A percentile compares a stretch with the other conserved stretches of the same genome.
phyloP scores from a whole-genome alignment of 2,797 vertebrate genomes.

The Pelochelys cantorii region DNA sequence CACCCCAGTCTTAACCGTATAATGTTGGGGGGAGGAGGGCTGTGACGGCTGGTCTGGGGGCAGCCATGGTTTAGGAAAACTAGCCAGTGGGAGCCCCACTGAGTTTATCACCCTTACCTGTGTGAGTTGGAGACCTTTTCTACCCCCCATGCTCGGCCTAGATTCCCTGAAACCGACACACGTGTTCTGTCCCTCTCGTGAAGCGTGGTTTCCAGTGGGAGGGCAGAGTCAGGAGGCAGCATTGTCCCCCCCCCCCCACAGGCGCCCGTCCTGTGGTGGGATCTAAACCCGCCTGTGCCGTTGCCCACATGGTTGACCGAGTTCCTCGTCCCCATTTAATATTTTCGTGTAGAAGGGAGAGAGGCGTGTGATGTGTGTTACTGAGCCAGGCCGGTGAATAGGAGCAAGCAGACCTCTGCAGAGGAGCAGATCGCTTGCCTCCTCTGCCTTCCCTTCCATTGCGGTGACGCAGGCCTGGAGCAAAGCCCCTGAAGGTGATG shows the following conservation, averaged over 20 bases:
- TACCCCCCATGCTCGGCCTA: neutral
- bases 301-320: neutral
- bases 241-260: neutral
- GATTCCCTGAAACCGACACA: neutral
- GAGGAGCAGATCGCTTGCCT: rapidly evolving
- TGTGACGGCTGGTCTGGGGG: neutral
- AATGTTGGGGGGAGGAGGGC: neutral
- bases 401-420: neutral
- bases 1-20: neutral
- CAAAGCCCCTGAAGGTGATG: rapidly evolving
- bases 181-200: neutral
- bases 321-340: neutral
- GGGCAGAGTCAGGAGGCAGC: constrained; percentile 33
- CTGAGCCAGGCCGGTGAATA: rapidly evolving
- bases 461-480: rapidly evolving
- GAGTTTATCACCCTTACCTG: constrained; percentile 17
- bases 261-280: rapidly evolving
- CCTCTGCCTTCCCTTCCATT: neutral
- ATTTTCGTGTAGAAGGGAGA: neutral
- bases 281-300: neutral
- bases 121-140: constrained; percentile 20
- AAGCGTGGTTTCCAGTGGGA: neutral
- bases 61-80: neutral
- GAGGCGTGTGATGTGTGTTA: neutral
- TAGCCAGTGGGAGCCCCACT: neutral